Evolutionary conservation across 1,140 invertebrate species (phyloP).

Genomic region (Wasmannia auropunctata): DNA sequence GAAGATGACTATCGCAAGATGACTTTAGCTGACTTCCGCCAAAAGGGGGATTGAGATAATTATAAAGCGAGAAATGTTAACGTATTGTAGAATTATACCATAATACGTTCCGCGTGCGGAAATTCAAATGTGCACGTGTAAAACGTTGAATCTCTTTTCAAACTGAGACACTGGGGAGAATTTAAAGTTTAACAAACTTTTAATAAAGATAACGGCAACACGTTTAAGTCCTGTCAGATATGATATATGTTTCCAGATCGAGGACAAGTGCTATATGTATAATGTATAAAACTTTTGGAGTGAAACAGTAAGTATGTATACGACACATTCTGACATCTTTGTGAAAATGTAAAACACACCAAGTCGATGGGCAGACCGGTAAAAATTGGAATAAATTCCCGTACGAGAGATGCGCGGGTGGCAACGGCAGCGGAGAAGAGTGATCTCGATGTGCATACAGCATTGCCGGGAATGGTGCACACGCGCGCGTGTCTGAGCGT

Average conservation of each 20-base stretch:
- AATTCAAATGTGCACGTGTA: conserved; percentile 11
- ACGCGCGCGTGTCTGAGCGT: conserved; percentile 24
- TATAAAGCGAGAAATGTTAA: conserved; percentile 22
- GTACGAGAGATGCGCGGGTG: neutral
- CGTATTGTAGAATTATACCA: conserved; percentile 14
- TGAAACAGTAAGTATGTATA: neutral
- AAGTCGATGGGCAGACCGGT: neutral
- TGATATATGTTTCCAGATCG: neutral
- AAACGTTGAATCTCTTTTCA: neutral
- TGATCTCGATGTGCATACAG: conserved; percentile 23
- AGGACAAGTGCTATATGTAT: neutral
- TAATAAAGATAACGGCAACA: neutral
- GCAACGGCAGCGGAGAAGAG: neutral
- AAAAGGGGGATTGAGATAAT: conserved; percentile 42
- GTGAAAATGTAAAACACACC: neutral
- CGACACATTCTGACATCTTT: neutral
- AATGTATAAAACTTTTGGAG: neutral
- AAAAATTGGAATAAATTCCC: conserved; percentile 10
- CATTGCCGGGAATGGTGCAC: neutral
- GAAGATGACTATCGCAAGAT: conserved; percentile 25
- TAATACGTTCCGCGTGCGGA: neutral
- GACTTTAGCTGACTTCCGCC: conserved; percentile 19
- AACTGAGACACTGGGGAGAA: neutral
- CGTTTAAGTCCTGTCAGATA: neutral
- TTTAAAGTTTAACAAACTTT: conserved; percentile 25